Evolutionary conservation across 2,888 invertebrate species (phyloP).

Genomic region (Boloria euphrosyne): DNA sequence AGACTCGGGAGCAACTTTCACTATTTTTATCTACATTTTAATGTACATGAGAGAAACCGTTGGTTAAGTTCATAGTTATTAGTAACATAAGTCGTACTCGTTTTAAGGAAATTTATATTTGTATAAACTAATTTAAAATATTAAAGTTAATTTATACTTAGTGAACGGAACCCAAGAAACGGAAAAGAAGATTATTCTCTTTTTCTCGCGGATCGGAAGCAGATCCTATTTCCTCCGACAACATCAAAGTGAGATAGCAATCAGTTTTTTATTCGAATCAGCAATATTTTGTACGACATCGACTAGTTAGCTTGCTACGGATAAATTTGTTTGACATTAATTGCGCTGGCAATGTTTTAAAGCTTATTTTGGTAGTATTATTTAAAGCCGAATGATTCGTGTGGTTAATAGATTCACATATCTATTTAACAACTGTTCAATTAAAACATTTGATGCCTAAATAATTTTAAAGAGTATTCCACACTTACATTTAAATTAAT

Average conservation of each 20-base stretch:
- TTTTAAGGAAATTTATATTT: too few relatives aligned
- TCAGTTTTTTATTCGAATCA: slow-evolving; percentile 79
- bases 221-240: slow-evolving; percentile 81
- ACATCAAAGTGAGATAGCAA: slow-evolving; percentile 81
- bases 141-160: background rate
- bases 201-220: slow-evolving; percentile 77
- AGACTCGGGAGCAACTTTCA: too few relatives aligned
- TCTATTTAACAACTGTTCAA: background rate
- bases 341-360: slow-evolving; percentile 37
- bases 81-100: too few relatives aligned
- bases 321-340: slow-evolving; percentile 45
- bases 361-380: slow-evolving; percentile 20
- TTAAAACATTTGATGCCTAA: background rate
- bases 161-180: slow-evolving; percentile 62
- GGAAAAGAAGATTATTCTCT: slow-evolving; percentile 75
- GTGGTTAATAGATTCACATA: slow-evolving; percentile 9
- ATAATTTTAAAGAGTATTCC: background rate
- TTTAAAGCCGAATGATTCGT: slow-evolving; percentile 2
- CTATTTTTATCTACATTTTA: too few relatives aligned
- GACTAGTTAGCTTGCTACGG: slow-evolving; percentile 58
- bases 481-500: background rate
- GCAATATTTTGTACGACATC: slow-evolving; percentile 74
- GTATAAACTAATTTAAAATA: background rate
- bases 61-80: too few relatives aligned
- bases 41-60: too few relatives aligned